Evolutionary conservation across 1,140 invertebrate genomes (phyloP), one percentile per base, ranked within the genome.

Genomic region (Diachasma alloeum): DNA sequence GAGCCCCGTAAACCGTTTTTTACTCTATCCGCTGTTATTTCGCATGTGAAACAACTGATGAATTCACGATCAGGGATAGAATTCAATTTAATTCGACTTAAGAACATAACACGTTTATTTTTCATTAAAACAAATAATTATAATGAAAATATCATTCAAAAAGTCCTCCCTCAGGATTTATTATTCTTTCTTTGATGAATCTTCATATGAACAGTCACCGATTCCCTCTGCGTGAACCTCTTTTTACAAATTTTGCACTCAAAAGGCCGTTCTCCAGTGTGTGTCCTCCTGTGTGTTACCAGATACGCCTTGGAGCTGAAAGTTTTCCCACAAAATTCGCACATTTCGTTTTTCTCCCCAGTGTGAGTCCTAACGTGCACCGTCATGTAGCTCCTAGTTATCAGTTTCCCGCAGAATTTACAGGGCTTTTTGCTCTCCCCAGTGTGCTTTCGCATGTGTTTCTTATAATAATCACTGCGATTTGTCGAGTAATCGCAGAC

Each of bases 281-380:
- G 89, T 13, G 82, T 88, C 4, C 88, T 76, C 70, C 80, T 31
- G 80, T 89, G 83, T 79, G 90, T 87, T 1, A 83, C 79, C 78
- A 93, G 83, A 42, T 91, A 92, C 24, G 91, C 92, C 15, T 91
- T 91, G 68, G 95, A 95, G 0, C 93, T 94, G 83, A 96, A 97
- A 37, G 91, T 91, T 82, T 96, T 88, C n/a, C 91, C 87, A 82
- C 90, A 92, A 24, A 90, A 90, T 72, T 91, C 88, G 80, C 94
- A 94, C 36, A 91, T 88, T 66, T 90, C 91, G 0, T 92, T 92
- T 75, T 90, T 92, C 80, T 92, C 91, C 6, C 91, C 93, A 2
- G 93, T 94, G 82, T 95, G 94, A 13, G 94, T 95, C 11, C 95
- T 90, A 59, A 92, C 91, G 82, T 97, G 96, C 36, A 91, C 93